Base-by-base conservation (phyloP, 2,797 vertebrate genomes). In the Melanogrammus aeglefinus region DNA sequence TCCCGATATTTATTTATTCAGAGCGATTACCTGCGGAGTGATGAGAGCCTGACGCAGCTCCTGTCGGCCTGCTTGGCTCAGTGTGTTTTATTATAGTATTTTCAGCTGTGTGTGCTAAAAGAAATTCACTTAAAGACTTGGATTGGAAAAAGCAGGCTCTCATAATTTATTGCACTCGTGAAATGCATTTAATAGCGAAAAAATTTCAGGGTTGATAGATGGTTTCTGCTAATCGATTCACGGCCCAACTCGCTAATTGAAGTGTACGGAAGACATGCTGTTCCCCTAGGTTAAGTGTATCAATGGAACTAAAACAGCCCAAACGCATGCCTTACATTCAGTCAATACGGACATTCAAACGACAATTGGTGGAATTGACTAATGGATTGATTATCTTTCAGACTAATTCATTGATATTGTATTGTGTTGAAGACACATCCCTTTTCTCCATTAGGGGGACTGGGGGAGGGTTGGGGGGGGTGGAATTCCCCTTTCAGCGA, bases 381-480 rank as follows among this genome's bases (percentile, higher is more conserved):
- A 79, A 88, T 86, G 83, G 83, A 88, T 77, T 83, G 79, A 85
- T 81, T 78, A 44, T 75, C 78, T 77, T 81, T 77, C 76, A 78
- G 81, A 85, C 77, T 86, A 87, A 88, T 85, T 87, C 80, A 89
- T 87, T 82, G 83, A 79, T 78, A 83, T 85, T 80, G 74, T 84
- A 85, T 85, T 81, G 76, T 84, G 13, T 29, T 33, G 75, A 85
- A 87, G 84, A 88, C 78, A 81, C 80, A 88, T 91, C 82, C 85
- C 82, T 90, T 83, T 69, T 27, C 63, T 84, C 84, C 86, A 90
- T 90, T 86, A 87, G 79, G 75, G 36, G 12, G 2, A 78, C 75
- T 29, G 75, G 72, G 44, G 2, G 44, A 16, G 44, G n/a, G n/a
- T n/a, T n/a, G n/a, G 44, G 12, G 44, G 16, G 44, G 13, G 7